These are phyloP conservation scores for Neelides sp. DNA, from an alignment of 1,140 invertebrate species.

Conservation along the genomic window DNA sequence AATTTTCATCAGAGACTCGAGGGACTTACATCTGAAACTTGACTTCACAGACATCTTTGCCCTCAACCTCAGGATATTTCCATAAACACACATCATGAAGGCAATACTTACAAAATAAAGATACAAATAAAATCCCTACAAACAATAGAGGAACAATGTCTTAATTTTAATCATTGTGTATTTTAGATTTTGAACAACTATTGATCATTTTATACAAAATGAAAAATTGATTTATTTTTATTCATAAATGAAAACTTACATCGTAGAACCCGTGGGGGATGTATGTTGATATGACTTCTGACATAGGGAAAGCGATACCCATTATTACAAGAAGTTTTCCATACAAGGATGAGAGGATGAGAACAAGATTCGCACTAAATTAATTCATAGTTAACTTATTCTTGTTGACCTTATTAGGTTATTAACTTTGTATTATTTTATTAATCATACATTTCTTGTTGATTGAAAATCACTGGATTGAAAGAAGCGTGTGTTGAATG, in stretches of 20 bases:
- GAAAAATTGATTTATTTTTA: neutral
- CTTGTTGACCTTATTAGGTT: no score
- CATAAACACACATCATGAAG: conserved; percentile 73
- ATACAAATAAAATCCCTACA: conserved; percentile 71
- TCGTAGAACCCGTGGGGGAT: conserved; percentile 39
- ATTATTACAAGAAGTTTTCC: conserved; percentile 9
- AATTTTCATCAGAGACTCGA: conserved; percentile 34
- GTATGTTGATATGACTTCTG: conserved; percentile 38
- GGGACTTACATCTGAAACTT: no score
- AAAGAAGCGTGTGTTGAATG: no score
- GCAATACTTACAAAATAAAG: conserved; percentile 80
- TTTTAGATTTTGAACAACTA: neutral
- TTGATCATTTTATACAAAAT: neutral
- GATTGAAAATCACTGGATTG: no score
- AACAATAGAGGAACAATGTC: conserved; percentile 21
- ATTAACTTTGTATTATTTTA: no score
- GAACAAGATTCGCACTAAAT: conserved; percentile 1
- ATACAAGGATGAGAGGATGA: conserved; percentile 6
- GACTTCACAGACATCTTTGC: no score
- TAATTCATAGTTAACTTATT: neutral
- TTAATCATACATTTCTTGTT: no score
- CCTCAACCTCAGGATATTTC: conserved; percentile 52
- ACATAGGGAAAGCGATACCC: conserved; percentile 39
- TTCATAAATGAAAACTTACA: conserved; percentile 32
- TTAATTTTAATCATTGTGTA: neutral